phyloP scores from a whole-genome alignment of 53 echinoderm and acorn worm species.

The Mesocentrotus franciscanus region DNA sequence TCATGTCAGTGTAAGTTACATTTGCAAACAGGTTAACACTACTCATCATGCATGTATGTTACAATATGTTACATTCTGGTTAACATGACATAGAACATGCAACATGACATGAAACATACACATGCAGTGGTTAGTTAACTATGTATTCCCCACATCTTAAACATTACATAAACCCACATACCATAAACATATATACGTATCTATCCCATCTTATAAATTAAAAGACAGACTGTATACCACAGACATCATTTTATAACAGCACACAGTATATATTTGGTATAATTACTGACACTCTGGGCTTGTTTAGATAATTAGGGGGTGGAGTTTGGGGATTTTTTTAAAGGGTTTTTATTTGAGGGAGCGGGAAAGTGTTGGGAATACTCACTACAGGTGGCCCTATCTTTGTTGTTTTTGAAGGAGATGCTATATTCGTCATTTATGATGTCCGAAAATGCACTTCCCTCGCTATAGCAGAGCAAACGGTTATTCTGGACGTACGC shows the following conservation, averaged over 20 bases:
- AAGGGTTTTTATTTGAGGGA: conserved; percentile 8
- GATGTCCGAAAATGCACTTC: conserved; percentile 54
- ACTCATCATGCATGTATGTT: neutral
- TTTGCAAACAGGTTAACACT: neutral
- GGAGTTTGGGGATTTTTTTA: neutral
- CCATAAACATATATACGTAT: neutral
- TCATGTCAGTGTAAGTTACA: neutral
- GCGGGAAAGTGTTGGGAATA: conserved; percentile 63
- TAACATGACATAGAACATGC: conserved; percentile 21
- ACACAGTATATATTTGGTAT: conserved; percentile 41
- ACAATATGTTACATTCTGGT: neutral
- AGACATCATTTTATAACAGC: neutral
- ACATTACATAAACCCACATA: conserved; percentile 29
- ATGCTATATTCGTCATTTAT: conserved; percentile 34
- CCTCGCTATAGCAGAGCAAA: conserved; percentile 71
- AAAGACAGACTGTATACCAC: neutral
- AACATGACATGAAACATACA: neutral
- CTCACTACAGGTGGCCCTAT: conserved; percentile 74
- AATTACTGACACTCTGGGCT: neutral
- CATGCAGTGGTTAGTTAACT: conserved; percentile 38
- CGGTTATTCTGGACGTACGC: conserved; percentile 68
- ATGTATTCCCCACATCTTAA: neutral
- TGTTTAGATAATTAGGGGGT: conserved; percentile 52
- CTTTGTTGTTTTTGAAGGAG: conserved; percentile 60
- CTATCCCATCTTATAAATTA: conserved; percentile 24